Evolutionary conservation across 1,140 invertebrate genomes (phyloP), one percentile per base, ranked within the genome.

Genomic region (Drosophila obscura): DNA sequence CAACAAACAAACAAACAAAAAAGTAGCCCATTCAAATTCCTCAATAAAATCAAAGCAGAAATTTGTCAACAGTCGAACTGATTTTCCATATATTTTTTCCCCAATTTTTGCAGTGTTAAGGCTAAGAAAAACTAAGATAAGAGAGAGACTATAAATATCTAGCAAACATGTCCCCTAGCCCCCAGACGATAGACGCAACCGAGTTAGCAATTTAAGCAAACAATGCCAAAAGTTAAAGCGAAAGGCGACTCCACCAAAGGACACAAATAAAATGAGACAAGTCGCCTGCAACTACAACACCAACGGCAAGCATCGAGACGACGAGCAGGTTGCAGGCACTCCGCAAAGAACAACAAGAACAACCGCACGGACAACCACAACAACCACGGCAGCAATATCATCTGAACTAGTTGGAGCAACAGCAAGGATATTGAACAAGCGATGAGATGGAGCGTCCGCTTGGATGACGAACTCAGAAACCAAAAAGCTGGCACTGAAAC

Each of bases 381-480:
- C 8, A 35, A 9, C 2, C 19, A 19, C 19, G 3, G 31, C 52
- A 51, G 11, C 35, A 56, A 49, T 28, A 58, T 52, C 65, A 67
- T n/a, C 35, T 9, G 46, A 16, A 44, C 16, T 19, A 52, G 19
- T 16, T 9, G 50, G n/a, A 51, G 3, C 43, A 28, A 13, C 31
- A 50, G 53, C 72, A 74, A 63, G 52, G 46, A 52, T 56, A 69
- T 48, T 61, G 58, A 74, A 61, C 51, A 48, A 53, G 65, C 78
- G 60, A 77, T 78, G 75, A 73, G 62, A 87, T 83, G 82, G 78
- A 83, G 69, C 56, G 62, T 73, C 79, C 68, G 77, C 59, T 88
- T 74, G 79, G 71, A 77, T 84, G 77, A 84, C 73, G 66, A 76
- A 68, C 49, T 84, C 50, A 68, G 62, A 45, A 63, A 65, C 43